A percentile compares a stretch with the other conserved stretches of the same genome.
These are phyloP conservation scores for Pangasius larnaudii DNA, from an alignment of 2,797 vertebrate genomes.

Conservation along the genomic window DNA sequence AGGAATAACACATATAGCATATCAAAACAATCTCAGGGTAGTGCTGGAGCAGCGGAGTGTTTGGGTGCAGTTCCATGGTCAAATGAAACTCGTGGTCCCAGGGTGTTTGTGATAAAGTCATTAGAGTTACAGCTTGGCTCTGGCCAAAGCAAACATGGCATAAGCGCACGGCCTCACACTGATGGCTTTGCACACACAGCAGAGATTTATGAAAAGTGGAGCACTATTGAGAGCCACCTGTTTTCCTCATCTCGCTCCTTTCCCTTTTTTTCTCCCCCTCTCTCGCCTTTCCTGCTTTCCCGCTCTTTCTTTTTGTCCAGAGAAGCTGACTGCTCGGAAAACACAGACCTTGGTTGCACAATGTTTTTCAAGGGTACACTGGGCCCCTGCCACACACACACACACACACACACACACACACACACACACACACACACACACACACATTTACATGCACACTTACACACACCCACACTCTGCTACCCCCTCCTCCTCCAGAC, in stretches of 20 bases:
- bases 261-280: not conserved
- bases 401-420: slow-evolving; percentile 29
- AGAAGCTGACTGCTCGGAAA: slow-evolving; percentile 56
- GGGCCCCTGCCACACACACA: slow-evolving; percentile 28
- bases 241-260: slow-evolving; percentile 55
- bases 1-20: slow-evolving; percentile 31
- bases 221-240: slow-evolving; percentile 47
- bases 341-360: slow-evolving; percentile 60
- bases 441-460: not conserved
- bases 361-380: slow-evolving; percentile 68
- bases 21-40: slow-evolving; percentile 28
- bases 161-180: slow-evolving; percentile 1
- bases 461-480: slow-evolving; percentile 37
- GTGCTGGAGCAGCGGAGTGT: slow-evolving; percentile 13
- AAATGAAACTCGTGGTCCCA: slow-evolving; percentile 21
- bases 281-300: slow-evolving; percentile 50
- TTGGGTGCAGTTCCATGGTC: slow-evolving; percentile 48
- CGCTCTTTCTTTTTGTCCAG: slow-evolving; percentile 50
- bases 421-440: slow-evolving; percentile 32
- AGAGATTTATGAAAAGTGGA: slow-evolving; percentile 36
- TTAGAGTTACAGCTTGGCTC: slow-evolving; percentile 28
- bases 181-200: slow-evolving; percentile 27
- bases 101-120: slow-evolving; percentile 41
- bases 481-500: slow-evolving; percentile 59
- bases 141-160: slow-evolving; percentile 41